Base-by-base conservation (phyloP, 2,888 invertebrate species). In the Plutella xylostella region DNA sequence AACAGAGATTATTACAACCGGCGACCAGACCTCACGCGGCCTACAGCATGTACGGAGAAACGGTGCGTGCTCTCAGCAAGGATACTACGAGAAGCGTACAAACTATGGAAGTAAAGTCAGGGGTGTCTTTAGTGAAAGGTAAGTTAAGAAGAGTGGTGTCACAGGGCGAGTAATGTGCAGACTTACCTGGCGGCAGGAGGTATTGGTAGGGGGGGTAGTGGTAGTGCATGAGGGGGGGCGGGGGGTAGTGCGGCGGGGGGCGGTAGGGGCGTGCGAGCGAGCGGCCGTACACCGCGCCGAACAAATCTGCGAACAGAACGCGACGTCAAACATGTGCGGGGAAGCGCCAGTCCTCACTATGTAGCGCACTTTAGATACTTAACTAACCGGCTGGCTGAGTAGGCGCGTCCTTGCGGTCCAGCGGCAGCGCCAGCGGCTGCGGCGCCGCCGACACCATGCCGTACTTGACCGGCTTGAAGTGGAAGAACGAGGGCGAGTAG, bases 401-500 rank as follows among this genome's bases (percentile, higher is more conserved):
- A 58, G 78, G 76, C 64, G 73, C 72, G 62, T 80, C 85, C 77
- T 83, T 88, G 77, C 74, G 86, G 76, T 76, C 83, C 52, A 71
- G 75, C 63, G 68, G 72, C 60, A 68, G 74, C 57, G 63, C 76
- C 61, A 72, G 83, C 63, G 72, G 72, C 52, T 57, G 63, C 14
- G 76, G 65, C 53, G 70, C 68, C 45, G 85, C 86, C 59, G 88
- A 77, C 74, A 90, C 90, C 63, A 90, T 87, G 53, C 90, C 90
- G 64, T 91, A 91, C 67, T 93, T 92, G 53, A 92, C 89, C 37
- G 95, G 95, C 73, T 95, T 95, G 78, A 95, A 94, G 84, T 95
- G 95, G 73, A 95, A 94, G 80, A 96, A 96, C 12, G 94, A 94
- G 5, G 95, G 95, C 46, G 94, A 94, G 73, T 94, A 94, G 48